Evolutionary conservation across 2,888 invertebrate genomes (phyloP), one percentile per base, ranked within the genome.

Genomic region (Philaethria dido): DNA sequence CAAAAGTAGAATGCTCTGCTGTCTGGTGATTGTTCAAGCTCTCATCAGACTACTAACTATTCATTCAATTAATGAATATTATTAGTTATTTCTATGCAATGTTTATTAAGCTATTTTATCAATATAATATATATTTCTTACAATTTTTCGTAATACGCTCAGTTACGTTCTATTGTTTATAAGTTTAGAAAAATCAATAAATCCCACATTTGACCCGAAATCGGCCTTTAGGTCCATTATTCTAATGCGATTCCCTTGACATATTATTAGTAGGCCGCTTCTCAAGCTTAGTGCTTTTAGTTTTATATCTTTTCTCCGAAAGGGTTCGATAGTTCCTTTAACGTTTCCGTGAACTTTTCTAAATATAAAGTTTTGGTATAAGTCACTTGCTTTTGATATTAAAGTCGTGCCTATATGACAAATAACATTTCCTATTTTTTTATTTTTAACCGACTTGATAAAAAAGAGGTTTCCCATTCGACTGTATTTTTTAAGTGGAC

Each of bases 161-260:
- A 29, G 16, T 14, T 29, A 29, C n/a, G 18, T 22, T 39, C 3
- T 14, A 3, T 39, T 42, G 42, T 57, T 39, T 16, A 22, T 42
- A 57, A 42, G 16, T 11, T 44, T 59, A 59, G n/a, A 59, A 25
- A 45, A 60, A 25, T 60, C 18, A 18, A 60, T 45, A 60, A 45
- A 60, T 45, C 18, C 60, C 25, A 60, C 16, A 13, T 60, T 60
- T 60, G 44, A 42, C 62, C 61, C 55, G 74, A 84, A 84, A 85
- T 81, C 80, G 81, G 78, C 81, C 79, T 82, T 79, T 81, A 77
- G 78, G 78, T 82, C 83, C 85, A 85, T 86, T 87, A 85, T 75
- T 81, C 80, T 86, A 85, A 85, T 85, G 83, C 78, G 79, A 84
- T 86, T 84, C 78, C 78, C 80, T 79, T 82, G 78, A 79, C 77